Evolutionary conservation across 2,113 vertebrate species (phyloP).

Genomic region (Etheostoma cragini): DNA sequence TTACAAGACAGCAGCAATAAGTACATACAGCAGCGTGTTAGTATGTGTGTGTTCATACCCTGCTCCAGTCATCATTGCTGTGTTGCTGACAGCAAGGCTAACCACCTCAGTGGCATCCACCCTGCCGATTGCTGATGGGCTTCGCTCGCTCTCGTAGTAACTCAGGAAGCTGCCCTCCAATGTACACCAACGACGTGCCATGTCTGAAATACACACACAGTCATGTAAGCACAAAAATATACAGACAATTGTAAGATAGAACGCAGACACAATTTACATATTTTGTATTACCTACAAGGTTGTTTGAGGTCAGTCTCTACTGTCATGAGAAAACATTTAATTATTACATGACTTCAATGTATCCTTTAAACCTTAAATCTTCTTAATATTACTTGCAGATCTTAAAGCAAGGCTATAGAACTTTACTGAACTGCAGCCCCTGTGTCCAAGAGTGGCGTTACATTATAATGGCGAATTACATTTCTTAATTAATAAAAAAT

Average conservation of each 20-base stretch:
- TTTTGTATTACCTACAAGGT: no score
- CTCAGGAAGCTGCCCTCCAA: slow-evolving; percentile 93
- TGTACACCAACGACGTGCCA: slow-evolving; percentile 92
- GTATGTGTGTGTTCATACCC: slow-evolving; percentile 84
- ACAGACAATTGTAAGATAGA: not conserved
- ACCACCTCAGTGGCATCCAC: slow-evolving; percentile 88
- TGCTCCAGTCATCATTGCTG: slow-evolving; percentile 82
- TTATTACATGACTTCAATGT: no score
- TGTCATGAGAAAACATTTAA: no score
- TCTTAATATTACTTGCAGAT: no score
- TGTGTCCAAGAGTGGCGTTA: no score
- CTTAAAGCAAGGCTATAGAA: no score
- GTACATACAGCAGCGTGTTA: not conserved
- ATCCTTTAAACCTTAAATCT: no score
- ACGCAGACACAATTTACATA: no score
- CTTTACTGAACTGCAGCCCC: no score
- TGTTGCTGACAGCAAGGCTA: slow-evolving; percentile 86
- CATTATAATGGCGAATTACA: no score
- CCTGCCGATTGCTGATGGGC: slow-evolving; percentile 86
- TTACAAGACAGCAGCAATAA: not conserved
- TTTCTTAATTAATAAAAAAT: no score
- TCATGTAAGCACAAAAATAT: not conserved
- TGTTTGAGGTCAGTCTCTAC: no score
- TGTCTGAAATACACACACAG: slow-evolving; percentile 81
- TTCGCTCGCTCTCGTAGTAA: slow-evolving; percentile 93